Percentiles rank a stretch among this genome's conserved stretches.
Conservation (phyloP, 1,140 invertebrate species). For the Drosophila yakuba region DNA sequence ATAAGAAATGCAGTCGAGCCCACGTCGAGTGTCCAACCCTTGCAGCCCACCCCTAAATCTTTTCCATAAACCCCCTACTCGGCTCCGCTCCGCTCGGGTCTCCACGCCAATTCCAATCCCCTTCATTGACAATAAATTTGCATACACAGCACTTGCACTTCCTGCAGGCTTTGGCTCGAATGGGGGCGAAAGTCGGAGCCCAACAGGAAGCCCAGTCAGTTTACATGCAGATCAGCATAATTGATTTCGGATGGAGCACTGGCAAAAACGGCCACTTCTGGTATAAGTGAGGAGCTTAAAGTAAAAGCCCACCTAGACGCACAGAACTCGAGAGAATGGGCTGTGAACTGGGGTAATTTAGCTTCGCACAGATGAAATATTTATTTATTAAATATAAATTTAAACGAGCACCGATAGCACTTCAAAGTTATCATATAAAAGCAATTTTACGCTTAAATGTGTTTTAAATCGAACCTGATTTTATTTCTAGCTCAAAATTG, state of each 20-base stretch:
- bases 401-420: too few species aligned
- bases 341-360: background rate
- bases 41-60: background rate
- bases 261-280: slow-evolving; percentile 14
- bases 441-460: too few species aligned
- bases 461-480: background rate
- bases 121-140: slow-evolving; percentile 81
- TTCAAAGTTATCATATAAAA: too few species aligned
- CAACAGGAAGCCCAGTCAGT: slow-evolving; percentile 66
- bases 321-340: background rate
- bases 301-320: background rate
- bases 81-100: background rate
- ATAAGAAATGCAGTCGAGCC: slow-evolving; percentile 77
- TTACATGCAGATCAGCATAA: slow-evolving; percentile 84
- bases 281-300: background rate
- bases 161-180: slow-evolving; percentile 11
- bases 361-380: too few species aligned
- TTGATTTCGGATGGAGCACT: slow-evolving; percentile 74
- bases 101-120: slow-evolving; percentile 30
- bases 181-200: slow-evolving; percentile 20
- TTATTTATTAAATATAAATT: too few species aligned
- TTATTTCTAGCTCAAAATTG: too few species aligned
- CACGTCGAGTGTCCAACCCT: slow-evolving; percentile 33
- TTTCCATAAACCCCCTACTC: background rate
- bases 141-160: slow-evolving; percentile 77